Conservation (phyloP, 2,888 invertebrate genomes). For the Scrobipalpa atriplicella region DNA sequence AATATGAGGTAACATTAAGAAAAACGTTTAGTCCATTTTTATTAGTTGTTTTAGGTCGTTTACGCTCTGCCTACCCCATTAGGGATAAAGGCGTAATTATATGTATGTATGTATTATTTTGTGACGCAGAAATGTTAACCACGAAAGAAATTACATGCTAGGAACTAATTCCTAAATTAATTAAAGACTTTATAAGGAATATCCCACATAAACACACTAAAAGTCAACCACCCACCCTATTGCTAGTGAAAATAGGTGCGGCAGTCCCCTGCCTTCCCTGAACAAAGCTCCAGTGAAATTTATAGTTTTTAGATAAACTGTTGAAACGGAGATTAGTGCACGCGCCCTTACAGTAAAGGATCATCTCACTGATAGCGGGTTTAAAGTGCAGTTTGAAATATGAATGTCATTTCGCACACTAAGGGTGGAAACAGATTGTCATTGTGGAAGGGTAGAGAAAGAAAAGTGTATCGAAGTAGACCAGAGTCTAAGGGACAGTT, state of each 20-base stretch:
- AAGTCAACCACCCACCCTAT: neutral
- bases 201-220: neutral
- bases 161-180: no score
- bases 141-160: no score
- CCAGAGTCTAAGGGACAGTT: no score
- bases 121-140: no score
- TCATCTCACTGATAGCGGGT: slow-evolving; percentile 19
- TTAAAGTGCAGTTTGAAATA: neutral
- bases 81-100: no score
- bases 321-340: slow-evolving; percentile 60
- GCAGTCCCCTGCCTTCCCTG: slow-evolving; percentile 70
- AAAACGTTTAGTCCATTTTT: no score
- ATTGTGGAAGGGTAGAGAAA: slow-evolving; percentile 8
- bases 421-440: slow-evolving; percentile 10
- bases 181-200: no score
- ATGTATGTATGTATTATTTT: no score
- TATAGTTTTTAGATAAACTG: slow-evolving; percentile 77
- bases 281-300: slow-evolving; percentile 63
- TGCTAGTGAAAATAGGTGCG: slow-evolving; percentile 51
- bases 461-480: neutral
- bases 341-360: slow-evolving; percentile 42
- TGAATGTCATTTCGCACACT: slow-evolving; percentile 3
- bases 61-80: no score
- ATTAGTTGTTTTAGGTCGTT: no score
- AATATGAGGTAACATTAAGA: no score